Evolutionary conservation across 23 tunicate genomes (phyloP), one percentile per base, ranked within the genome.

Genomic region (Styela clava): DNA sequence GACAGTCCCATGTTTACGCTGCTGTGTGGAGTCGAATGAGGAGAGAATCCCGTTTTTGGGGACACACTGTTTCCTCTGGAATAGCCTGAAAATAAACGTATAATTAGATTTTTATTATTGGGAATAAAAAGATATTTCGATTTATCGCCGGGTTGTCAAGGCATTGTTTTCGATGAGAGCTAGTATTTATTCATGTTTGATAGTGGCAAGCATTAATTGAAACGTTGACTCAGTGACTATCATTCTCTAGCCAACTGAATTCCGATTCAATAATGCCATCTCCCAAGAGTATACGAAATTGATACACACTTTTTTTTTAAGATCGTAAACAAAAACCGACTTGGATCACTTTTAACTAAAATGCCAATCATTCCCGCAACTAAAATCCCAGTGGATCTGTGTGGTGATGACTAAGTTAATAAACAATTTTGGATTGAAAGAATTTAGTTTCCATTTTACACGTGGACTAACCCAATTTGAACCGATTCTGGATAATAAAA

Each of bases 31-130:
- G 86, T 79, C 34, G 77, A 78, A 33, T 91, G 97, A 2, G 97
- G 97, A 52, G 97, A 91, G 79, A 82, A 91, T 25, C 97, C 91
- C 63, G 83, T 86, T 35, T 85, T 33, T 34, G 89, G 89, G 3
- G 96, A 86, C 24, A 82, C 87, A 71, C 90, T 85, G 85, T 91
- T 74, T 16, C 87, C 96, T 44, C 96, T 69, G 29, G 96, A 91
- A 74, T 85, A 91, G 31, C 96, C 96, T 91, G 79, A 29, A 31
- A 71, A 20, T 0, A 61, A 51, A 23, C 18, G 25, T 34, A 29
- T 65, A 62, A 35, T n/a, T n/a, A n/a, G n/a, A n/a, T n/a, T n/a
- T n/a, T n/a, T n/a, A n/a, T n/a, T n/a, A n/a, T n/a, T n/a, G n/a
- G n/a, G n/a, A n/a, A n/a, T n/a, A n/a, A n/a, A n/a, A n/a, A n/a